Evolutionary conservation across 2,888 invertebrate genomes (phyloP).

Genomic region (Eurytoma californica): DNA sequence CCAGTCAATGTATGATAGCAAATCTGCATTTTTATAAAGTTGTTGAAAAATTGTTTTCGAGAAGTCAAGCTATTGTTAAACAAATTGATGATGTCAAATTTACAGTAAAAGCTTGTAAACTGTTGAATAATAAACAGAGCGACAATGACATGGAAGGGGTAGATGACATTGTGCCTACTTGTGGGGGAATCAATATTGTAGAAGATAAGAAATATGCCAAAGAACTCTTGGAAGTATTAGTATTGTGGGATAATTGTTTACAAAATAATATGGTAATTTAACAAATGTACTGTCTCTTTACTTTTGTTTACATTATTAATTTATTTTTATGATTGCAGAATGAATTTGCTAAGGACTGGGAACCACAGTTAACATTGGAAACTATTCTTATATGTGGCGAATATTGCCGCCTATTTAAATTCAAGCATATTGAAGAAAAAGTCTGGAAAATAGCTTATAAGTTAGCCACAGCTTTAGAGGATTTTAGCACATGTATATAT

Average conservation of each 20-base stretch:
- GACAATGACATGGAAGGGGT: constrained; percentile 50
- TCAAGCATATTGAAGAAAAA: constrained; percentile 63
- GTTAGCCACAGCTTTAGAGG: constrained; percentile 62
- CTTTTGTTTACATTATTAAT: neutral
- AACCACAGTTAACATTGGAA: constrained; percentile 61
- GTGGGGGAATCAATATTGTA: constrained; percentile 66
- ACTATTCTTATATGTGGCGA: constrained; percentile 67
- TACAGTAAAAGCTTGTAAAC: constrained; percentile 52
- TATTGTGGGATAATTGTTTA: constrained; percentile 64
- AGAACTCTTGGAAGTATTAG: constrained; percentile 59
- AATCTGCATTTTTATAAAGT: constrained; percentile 67
- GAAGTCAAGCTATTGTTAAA: constrained; percentile 50
- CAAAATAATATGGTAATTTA: constrained; percentile 62
- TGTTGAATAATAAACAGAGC: constrained; percentile 5
- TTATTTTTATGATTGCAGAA: constrained; percentile 55
- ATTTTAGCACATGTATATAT: constrained; percentile 63
- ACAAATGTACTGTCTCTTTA: neutral
- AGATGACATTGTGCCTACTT: constrained; percentile 66
- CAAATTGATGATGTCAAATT: constrained; percentile 52
- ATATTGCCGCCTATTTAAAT: constrained; percentile 67
- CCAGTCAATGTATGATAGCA: constrained; percentile 59
- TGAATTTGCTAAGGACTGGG: constrained; percentile 59
- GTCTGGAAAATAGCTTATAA: constrained; percentile 67
- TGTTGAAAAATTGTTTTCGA: constrained; percentile 58
- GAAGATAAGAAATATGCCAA: constrained; percentile 61